Evolutionary conservation across 2,113 vertebrate species (phyloP), one percentile per base, ranked within the genome.

Genomic region (Synodontis membranacea): DNA sequence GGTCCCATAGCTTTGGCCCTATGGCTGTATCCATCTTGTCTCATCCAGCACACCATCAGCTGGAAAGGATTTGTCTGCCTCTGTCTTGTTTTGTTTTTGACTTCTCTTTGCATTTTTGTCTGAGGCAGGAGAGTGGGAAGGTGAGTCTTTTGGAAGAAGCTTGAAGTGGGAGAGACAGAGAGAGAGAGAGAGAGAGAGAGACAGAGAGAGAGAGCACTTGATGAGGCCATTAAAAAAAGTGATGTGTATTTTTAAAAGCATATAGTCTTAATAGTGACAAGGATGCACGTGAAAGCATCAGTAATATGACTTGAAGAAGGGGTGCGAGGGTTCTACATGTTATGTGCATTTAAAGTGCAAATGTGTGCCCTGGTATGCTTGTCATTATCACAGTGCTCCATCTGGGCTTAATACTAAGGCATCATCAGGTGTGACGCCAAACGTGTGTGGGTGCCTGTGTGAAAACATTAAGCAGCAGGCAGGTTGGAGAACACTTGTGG

Each of bases 341-440:
- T 46, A 80, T 58, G 37, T 42, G 46, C 74, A 50, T 76, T 76
- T 76, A 31, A 76, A 76, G 46, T 8, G 14, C 15, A 76, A 31
- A 76, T n/a, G 74, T 76, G 74, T 80, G 76, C 76, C 37, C 76
- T 25, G 19, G 56, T 76, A 86, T n/a, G 76, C 54, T 62, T n/a
- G 78, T 82, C 64, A 81, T 86, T 86, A 86, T 31, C 86, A 81
- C 60, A 19, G 82, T 56, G 37, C 25, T 87, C 82, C 88, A 81
- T 86, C 76, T 87, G 85, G 85, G 76, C 82, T 82, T 84, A 72
- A 37, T 68, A 42, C 75, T 42, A 60, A 87, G 58, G 83, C 72
- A 80, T 46, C 85, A 84, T 84, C 87, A 85, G 89, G 85, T 86
- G 84, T 48, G 78, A 78, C 50, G 52, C 56, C 56, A 83, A 60